A percentile compares a stretch with the other conserved stretches of the same genome.
phyloP scores from a whole-genome alignment of 2,797 vertebrate species.

The Ceryle rudis region DNA sequence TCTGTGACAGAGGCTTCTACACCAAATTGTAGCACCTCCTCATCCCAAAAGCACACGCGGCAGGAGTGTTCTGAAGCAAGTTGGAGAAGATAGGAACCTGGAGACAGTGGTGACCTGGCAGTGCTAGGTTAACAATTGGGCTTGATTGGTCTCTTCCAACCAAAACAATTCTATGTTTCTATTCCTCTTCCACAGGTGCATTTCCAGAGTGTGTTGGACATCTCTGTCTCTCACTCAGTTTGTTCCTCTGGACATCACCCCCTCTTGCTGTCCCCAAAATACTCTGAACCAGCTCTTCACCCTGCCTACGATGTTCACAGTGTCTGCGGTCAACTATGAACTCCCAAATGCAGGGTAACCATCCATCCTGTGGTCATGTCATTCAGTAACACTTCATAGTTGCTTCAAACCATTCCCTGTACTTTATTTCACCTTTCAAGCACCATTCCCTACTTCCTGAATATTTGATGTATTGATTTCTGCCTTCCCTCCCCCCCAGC shows the following conservation, averaged over 20 bases:
- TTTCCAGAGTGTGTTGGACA: not conserved
- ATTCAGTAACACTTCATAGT: not conserved
- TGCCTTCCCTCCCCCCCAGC: not conserved
- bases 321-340: not conserved
- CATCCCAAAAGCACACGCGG: not conserved
- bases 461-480: slow-evolving; percentile 36
- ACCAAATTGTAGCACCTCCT: not conserved
- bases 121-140: not conserved
- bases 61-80: not conserved
- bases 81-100: not conserved
- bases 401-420: not conserved
- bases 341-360: not conserved
- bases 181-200: not conserved
- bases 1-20: slow-evolving; percentile 12
- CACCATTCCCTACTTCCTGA: not conserved
- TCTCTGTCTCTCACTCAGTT: not conserved
- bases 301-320: not conserved
- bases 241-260: not conserved
- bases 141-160: not conserved
- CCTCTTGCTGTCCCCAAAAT: not conserved
- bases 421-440: not conserved
- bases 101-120: not conserved
- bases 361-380: not conserved
- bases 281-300: not conserved
- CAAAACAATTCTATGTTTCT: not conserved